Evolutionary conservation across 1,140 invertebrate species (phyloP).

Genomic region (Drosophila mayri): DNA sequence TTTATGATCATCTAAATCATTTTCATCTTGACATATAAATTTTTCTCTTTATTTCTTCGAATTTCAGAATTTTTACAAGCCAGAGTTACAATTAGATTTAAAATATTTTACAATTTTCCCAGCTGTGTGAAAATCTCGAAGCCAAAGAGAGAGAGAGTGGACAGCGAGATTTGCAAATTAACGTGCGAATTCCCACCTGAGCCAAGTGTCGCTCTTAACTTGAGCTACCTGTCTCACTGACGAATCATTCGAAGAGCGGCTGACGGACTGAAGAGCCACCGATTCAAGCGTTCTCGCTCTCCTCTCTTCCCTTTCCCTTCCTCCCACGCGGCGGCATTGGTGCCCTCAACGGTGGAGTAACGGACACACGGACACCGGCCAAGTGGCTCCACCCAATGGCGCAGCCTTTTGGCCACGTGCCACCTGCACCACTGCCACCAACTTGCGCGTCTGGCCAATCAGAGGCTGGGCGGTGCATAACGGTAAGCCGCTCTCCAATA

Average conservation of each 20-base stretch:
- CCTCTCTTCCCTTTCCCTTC: constrained; percentile 1
- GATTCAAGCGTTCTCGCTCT: background rate
- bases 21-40: background rate
- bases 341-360: constrained; percentile 14
- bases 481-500: constrained; percentile 12
- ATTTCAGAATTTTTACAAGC: background rate
- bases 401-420: constrained; percentile 17
- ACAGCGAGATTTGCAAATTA: background rate
- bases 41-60: background rate
- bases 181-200: background rate
- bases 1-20: background rate
- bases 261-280: background rate
- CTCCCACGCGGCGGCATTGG: constrained; percentile 5
- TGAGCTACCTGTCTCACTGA: too few relatives aligned
- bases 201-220: background rate
- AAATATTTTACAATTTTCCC: background rate
- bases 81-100: too few relatives aligned
- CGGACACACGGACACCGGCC: constrained; percentile 1
- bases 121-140: background rate
- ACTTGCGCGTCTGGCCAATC: constrained; percentile 13
- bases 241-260: constrained; percentile 5
- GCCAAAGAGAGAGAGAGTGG: background rate
- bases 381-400: constrained; percentile 28
- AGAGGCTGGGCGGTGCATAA: constrained; percentile 10
- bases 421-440: constrained; percentile 23